phyloP scores from a whole-genome alignment of 2,113 vertebrate species.

The Crocuta crocuta region DNA sequence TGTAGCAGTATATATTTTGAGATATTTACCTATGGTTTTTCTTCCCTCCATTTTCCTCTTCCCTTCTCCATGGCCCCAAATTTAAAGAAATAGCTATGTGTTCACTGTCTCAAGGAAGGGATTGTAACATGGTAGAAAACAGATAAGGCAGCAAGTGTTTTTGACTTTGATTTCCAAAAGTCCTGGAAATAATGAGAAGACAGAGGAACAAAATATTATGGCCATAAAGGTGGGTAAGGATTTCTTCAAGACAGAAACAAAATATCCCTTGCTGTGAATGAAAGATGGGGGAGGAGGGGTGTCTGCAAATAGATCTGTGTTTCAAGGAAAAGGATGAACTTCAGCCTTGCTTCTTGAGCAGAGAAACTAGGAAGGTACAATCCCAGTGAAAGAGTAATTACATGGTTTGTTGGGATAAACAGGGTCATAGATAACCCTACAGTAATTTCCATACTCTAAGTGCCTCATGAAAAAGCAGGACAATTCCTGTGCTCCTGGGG shows the following conservation, averaged over 20 bases:
- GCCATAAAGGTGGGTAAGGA: neutral
- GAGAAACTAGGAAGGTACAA: neutral
- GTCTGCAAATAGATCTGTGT: neutral
- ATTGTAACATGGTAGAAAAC: neutral
- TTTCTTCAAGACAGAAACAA: neutral
- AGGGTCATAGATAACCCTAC: neutral
- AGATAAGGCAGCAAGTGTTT: neutral
- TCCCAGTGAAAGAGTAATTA: neutral
- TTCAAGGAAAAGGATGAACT: neutral
- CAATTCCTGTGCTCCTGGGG: neutral
- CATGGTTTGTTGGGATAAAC: neutral
- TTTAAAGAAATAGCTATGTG: neutral
- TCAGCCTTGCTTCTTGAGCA: neutral
- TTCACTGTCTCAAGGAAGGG: neutral
- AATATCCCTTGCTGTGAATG: neutral
- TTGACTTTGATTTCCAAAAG: constrained; percentile 45
- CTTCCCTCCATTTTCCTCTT: neutral
- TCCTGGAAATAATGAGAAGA: neutral
- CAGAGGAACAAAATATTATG: neutral
- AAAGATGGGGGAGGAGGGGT: neutral
- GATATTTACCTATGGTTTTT: neutral
- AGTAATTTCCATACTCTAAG: neutral
- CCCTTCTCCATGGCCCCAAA: neutral
- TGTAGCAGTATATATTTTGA: neutral
- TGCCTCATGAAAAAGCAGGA: neutral